phyloP scores from a whole-genome alignment of 2,113 vertebrate genomes.

The Ursus arctos region DNA sequence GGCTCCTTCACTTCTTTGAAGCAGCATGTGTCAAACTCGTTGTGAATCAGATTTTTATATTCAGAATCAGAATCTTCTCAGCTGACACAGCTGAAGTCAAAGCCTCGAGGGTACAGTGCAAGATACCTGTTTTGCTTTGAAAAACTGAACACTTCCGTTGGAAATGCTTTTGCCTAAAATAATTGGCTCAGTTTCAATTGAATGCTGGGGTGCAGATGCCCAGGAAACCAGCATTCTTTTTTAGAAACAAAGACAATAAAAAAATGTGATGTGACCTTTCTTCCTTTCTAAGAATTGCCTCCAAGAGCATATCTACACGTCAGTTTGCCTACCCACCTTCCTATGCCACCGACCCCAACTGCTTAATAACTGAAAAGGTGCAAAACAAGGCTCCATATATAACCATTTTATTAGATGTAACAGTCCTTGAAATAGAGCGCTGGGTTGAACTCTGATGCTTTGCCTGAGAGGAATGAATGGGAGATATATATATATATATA shows the following conservation, averaged over 20 bases:
- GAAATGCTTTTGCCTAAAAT: slow-evolving; percentile 49
- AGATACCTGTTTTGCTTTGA: not conserved
- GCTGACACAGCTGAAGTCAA: slow-evolving; percentile 64
- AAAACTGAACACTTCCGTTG: slow-evolving; percentile 21
- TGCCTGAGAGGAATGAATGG: not conserved
- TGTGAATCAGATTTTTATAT: slow-evolving; percentile 66
- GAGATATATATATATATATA: not conserved
- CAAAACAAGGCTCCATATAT: not conserved
- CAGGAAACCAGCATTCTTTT: slow-evolving; percentile 7
- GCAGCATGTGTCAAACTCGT: slow-evolving; percentile 52
- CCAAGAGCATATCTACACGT: not conserved
- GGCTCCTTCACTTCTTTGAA: slow-evolving; percentile 16
- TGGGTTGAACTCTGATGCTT: not conserved
- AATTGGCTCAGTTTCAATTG: slow-evolving; percentile 34
- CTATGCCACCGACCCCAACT: not conserved
- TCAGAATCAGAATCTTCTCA: slow-evolving; percentile 55
- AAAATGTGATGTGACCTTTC: slow-evolving; percentile 14
- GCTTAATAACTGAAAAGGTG: not conserved
- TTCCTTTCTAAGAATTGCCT: slow-evolving; percentile 9
- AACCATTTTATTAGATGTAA: not conserved
- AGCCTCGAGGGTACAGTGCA: slow-evolving; percentile 12
- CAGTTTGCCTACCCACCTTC: not conserved
- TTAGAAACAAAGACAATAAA: slow-evolving; percentile 19
- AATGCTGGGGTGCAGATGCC: not conserved
- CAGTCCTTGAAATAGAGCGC: not conserved